A percentile compares a stretch with the other conserved stretches of the same genome.
Evolutionary conservation across 2,888 invertebrate species (phyloP).

Genomic region (Himalopsyche kuldschensis): DNA sequence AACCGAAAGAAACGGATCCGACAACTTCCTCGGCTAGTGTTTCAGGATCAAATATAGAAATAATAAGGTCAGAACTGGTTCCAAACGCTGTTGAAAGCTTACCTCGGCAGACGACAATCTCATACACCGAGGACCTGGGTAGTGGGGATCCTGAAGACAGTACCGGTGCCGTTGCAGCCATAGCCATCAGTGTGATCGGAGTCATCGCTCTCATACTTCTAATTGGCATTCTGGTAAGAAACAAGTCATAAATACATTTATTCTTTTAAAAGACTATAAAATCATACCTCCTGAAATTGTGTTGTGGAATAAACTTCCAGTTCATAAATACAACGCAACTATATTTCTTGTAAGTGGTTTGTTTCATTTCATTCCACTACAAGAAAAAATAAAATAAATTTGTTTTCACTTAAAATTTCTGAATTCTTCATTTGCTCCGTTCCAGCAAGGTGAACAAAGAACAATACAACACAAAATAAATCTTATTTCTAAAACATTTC

Average conservation of each 20-base stretch:
- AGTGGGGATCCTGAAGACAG: slow-evolving; percentile 52
- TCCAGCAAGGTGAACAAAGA: too few relatives aligned
- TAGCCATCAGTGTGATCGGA: slow-evolving; percentile 79
- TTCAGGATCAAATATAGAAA: slow-evolving; percentile 28
- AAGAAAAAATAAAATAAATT: too few relatives aligned
- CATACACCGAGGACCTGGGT: slow-evolving; percentile 49
- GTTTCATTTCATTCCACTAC: too few relatives aligned
- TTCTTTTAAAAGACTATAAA: not conserved
- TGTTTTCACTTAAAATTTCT: too few relatives aligned
- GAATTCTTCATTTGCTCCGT: too few relatives aligned
- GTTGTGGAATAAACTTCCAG: too few relatives aligned
- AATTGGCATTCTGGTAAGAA: slow-evolving; percentile 74
- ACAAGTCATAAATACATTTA: too few relatives aligned
- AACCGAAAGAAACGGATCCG: slow-evolving; percentile 28
- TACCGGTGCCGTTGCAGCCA: slow-evolving; percentile 76
- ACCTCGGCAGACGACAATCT: slow-evolving; percentile 47
- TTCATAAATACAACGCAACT: too few relatives aligned
- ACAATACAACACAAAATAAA: too few relatives aligned
- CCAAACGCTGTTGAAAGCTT: slow-evolving; percentile 45
- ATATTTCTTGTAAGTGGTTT: too few relatives aligned
- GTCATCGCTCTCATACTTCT: slow-evolving; percentile 75
- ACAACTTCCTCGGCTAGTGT: slow-evolving; percentile 6
- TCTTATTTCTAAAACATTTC: too few relatives aligned
- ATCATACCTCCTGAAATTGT: too few relatives aligned
- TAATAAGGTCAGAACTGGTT: slow-evolving; percentile 18